Evolutionary conservation across 2,888 invertebrate species (phyloP), one percentile per base, ranked within the genome.

Genomic region (Alitta virens): DNA sequence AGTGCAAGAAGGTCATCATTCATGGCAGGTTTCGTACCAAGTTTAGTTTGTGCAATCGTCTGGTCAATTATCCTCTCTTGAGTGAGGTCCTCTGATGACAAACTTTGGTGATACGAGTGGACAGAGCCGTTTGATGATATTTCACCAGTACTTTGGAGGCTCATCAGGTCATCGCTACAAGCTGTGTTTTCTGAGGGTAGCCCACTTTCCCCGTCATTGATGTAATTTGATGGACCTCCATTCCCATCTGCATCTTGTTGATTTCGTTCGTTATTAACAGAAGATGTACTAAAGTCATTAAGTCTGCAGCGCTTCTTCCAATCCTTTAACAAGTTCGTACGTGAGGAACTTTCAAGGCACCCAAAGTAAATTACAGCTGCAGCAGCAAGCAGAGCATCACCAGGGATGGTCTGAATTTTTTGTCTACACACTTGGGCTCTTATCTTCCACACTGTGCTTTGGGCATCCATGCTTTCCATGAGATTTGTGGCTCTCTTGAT

Each of bases 361-460:
- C 80, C 80, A 64, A 76, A 77, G 66, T 78, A 80, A 42, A 75
- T 74, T 27, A 78, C 74, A 63, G 73, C 74, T 2, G 79, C 79
- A 0, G 78, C 75, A 1, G 79, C 74, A 1, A 80, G 71, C 7
- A 80, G 71, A 16, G 78, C 79, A 62, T 80, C 79, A 0, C 77
- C 79, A 1, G 77, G 75, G 0, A 76, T 72, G 2, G 76, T 75
- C 26, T 71, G 66, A 3, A 79, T 71, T 27, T 76, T 72, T 25
- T 68, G 70, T 42, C 73, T 71, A 14, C 78, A 74, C 57, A 73
- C 72, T 53, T 71, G 71, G 24, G 78, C 71, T 62, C 78, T 76
- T 7, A 73, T 73, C 40, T 75, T 72, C 80, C 80, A 80, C 55
- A 74, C 63, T 62, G 69, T 74, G 67, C 78, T 75, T 62, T 79